Conservation (phyloP, 1,140 invertebrate genomes). For the Eupeodes corollae region DNA sequence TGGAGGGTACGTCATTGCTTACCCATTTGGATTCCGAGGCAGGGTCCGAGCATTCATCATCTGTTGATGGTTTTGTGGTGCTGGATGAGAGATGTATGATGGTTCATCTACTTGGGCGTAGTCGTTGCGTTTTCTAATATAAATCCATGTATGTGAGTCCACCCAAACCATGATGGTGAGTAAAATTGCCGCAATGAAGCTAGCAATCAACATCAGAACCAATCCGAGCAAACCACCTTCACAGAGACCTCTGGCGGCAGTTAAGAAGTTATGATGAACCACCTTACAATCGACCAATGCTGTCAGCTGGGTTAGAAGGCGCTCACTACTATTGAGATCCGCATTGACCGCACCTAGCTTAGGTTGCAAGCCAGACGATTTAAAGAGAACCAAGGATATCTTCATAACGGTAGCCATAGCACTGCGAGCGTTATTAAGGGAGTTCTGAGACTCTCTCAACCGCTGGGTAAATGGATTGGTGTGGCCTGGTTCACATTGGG, state of each 20-base stretch:
- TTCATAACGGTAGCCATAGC: conserved; percentile 35
- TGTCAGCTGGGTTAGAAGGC: conserved; percentile 46
- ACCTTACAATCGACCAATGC: conserved; percentile 67
- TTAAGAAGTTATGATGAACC: conserved; percentile 66
- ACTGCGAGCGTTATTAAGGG: conserved; percentile 54
- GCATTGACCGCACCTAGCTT: conserved; percentile 58
- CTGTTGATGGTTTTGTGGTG: conserved; percentile 35
- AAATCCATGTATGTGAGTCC: conserved; percentile 92
- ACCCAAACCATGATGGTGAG: conserved; percentile 87
- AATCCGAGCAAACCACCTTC: conserved; percentile 70
- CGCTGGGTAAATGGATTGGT: conserved; percentile 69
- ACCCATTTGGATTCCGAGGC: conserved; percentile 37
- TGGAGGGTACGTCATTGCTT: conserved; percentile 9
- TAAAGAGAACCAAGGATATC: conserved; percentile 33
- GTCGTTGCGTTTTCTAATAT: conserved; percentile 62
- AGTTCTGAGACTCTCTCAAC: conserved; percentile 59
- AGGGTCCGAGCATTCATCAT: conserved; percentile 36
- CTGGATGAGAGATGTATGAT: conserved; percentile 31
- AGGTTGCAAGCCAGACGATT: conserved; percentile 47
- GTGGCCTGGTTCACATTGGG: conserved; percentile 63
- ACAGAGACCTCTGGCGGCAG: conserved; percentile 63
- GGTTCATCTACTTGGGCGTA: conserved; percentile 36
- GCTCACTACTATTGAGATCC: conserved; percentile 57
- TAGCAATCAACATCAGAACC: conserved; percentile 72
- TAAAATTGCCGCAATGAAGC: conserved; percentile 70